These are phyloP conservation scores for Epinephelus coioides DNA, from an alignment of 2,797 vertebrate genomes.

Conservation along the genomic window DNA sequence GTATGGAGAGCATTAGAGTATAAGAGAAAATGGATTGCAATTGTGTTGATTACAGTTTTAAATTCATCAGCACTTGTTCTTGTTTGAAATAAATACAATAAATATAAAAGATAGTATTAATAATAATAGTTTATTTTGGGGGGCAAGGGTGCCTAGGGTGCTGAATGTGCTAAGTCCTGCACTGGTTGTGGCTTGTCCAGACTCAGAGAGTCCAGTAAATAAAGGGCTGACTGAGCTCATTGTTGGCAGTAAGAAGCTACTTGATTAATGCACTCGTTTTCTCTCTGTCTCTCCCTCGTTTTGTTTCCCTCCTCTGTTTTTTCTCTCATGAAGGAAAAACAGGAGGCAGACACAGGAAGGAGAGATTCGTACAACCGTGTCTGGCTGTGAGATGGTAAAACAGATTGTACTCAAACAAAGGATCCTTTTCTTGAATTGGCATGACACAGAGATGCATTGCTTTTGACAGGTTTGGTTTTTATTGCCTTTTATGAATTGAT, in stretches of 20 bases:
- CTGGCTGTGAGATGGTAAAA: conserved; percentile 47
- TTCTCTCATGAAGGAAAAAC: conserved; percentile 53
- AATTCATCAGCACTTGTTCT: too few relatives aligned
- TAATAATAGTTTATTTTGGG: too few relatives aligned
- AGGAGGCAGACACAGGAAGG: conserved; percentile 66
- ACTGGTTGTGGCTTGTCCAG: conserved; percentile 21
- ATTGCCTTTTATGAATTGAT: conserved; percentile 38
- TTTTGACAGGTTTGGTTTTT: conserved; percentile 42
- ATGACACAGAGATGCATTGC: conserved; percentile 15
- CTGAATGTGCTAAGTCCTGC: too few relatives aligned
- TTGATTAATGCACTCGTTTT: conserved; percentile 66
- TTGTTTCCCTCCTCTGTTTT: conserved; percentile 30
- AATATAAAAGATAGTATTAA: too few relatives aligned
- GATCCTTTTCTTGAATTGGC: conserved; percentile 44
- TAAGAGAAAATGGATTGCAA: too few relatives aligned
- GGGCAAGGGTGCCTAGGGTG: too few relatives aligned
- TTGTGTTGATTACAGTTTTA: too few relatives aligned
- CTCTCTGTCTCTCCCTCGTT: conserved; percentile 24
- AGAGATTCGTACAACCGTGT: conserved; percentile 42
- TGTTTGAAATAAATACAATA: too few relatives aligned
- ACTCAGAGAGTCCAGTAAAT: conserved; percentile 55
- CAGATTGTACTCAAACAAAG: conserved; percentile 57
- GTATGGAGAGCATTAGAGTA: too few relatives aligned
- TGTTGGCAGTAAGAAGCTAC: conserved; percentile 69
- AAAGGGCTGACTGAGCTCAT: conserved; percentile 75